Percentiles rank a stretch among this genome's conserved stretches.
phyloP scores from a whole-genome alignment of 2,797 vertebrate species.

The Buphagus erythrorhynchus region DNA sequence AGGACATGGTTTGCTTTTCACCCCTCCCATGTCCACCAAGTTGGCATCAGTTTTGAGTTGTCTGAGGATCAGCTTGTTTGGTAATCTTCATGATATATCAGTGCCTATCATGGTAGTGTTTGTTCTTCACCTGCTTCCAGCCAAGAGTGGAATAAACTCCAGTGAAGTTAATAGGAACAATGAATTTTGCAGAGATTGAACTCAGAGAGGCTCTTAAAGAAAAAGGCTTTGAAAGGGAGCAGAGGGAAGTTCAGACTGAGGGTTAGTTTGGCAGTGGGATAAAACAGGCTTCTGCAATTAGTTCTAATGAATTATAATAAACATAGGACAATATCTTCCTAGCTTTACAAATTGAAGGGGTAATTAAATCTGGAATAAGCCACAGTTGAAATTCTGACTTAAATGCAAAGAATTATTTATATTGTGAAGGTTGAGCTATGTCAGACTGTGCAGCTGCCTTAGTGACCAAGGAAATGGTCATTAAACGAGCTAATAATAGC shows the following conservation, averaged over 20 bases:
- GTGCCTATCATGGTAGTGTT: background rate
- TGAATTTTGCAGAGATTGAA: background rate
- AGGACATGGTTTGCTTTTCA: fast-evolving
- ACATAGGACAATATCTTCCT: background rate
- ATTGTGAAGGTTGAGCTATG: constrained; percentile 2
- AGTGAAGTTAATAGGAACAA: background rate
- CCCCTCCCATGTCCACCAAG: background rate
- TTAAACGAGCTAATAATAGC: constrained; percentile 32
- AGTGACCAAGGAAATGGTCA: constrained; percentile 36
- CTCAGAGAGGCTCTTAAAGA: background rate
- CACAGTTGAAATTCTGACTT: background rate
- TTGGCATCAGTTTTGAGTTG: background rate
- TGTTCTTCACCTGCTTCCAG: background rate
- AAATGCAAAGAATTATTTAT: constrained; percentile 30
- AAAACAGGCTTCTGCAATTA: constrained; percentile 45
- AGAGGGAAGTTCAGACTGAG: background rate
- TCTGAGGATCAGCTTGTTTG: background rate
- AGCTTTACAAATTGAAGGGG: background rate
- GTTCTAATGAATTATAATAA: constrained; percentile 34
- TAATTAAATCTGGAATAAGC: constrained; percentile 38
- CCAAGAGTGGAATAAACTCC: background rate
- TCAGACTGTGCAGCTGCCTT: constrained; percentile 6
- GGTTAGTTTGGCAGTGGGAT: background rate
- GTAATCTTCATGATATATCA: background rate
- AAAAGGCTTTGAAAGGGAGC: background rate